Conservation (phyloP, 1,140 invertebrate species). For the Drosophila saltans region DNA sequence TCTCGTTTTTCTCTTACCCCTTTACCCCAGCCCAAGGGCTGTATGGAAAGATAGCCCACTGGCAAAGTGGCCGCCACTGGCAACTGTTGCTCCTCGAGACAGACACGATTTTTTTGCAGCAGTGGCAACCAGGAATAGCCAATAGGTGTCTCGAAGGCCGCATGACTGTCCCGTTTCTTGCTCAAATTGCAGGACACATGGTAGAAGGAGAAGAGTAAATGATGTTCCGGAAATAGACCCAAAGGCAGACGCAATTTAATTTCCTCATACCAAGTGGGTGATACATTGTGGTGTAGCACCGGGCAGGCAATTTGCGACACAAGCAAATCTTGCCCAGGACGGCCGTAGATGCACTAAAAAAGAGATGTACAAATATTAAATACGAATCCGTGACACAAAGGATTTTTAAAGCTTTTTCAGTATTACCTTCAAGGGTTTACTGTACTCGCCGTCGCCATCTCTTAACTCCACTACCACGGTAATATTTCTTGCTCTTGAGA, state of each 20-base stretch:
- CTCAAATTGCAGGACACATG: slow-evolving; percentile 94
- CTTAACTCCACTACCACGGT: slow-evolving; percentile 93
- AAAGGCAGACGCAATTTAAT: slow-evolving; percentile 93
- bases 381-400: background rate
- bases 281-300: slow-evolving; percentile 92
- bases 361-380: background rate
- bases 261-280: slow-evolving; percentile 93
- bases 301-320: slow-evolving; percentile 87
- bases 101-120: slow-evolving; percentile 91
- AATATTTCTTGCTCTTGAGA: slow-evolving; percentile 94
- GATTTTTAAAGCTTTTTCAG: background rate
- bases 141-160: slow-evolving; percentile 92
- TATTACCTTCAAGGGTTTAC: slow-evolving; percentile 87
- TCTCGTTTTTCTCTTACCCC: slow-evolving; percentile 87
- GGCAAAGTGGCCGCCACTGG: slow-evolving; percentile 94
- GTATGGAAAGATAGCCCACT: slow-evolving; percentile 93
- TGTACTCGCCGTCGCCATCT: slow-evolving; percentile 89
- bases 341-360: slow-evolving; percentile 90
- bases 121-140: slow-evolving; percentile 96
- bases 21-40: slow-evolving; percentile 94
- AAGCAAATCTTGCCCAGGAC: slow-evolving; percentile 87
- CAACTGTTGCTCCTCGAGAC: slow-evolving; percentile 90
- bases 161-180: slow-evolving; percentile 89
- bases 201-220: slow-evolving; percentile 94
- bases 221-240: slow-evolving; percentile 90